Evolutionary conservation across 2,797 vertebrate genomes (phyloP).

Genomic region (Alauda arvensis): DNA sequence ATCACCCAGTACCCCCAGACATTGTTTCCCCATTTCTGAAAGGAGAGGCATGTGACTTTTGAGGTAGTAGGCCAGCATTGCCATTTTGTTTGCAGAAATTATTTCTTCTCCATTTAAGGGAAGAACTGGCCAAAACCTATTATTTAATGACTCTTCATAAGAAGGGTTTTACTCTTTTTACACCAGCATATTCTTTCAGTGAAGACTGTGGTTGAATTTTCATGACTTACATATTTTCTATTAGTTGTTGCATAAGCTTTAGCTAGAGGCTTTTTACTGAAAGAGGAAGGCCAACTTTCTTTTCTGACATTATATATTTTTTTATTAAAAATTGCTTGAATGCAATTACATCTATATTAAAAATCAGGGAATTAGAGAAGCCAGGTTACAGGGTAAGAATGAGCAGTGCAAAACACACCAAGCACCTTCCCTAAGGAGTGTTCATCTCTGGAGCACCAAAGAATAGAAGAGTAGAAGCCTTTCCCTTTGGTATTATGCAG

Average conservation of each 20-base stretch:
- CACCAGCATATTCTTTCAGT: background rate
- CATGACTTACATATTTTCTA: background rate
- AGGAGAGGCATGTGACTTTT: background rate
- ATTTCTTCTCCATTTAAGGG: background rate
- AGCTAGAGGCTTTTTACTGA: background rate
- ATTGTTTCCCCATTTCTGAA: background rate
- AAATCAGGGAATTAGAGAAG: background rate
- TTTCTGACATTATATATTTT: background rate
- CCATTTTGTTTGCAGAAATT: background rate
- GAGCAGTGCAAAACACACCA: background rate
- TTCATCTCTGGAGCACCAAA: background rate
- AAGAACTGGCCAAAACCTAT: background rate
- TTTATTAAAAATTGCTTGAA: background rate
- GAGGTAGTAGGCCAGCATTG: background rate
- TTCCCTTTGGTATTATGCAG: background rate
- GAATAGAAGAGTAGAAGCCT: background rate
- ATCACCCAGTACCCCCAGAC: background rate
- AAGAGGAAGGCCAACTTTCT: background rate
- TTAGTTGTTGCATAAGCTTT: background rate
- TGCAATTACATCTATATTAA: background rate
- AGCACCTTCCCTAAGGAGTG: background rate
- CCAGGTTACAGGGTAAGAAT: background rate
- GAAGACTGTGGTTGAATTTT: background rate
- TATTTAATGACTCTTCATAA: background rate
- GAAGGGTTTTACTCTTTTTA: background rate